A percentile compares a stretch with the other conserved stretches of the same genome.
Evolutionary conservation across 2,888 invertebrate genomes (phyloP).

Genomic region (Trachelus troglodyta): DNA sequence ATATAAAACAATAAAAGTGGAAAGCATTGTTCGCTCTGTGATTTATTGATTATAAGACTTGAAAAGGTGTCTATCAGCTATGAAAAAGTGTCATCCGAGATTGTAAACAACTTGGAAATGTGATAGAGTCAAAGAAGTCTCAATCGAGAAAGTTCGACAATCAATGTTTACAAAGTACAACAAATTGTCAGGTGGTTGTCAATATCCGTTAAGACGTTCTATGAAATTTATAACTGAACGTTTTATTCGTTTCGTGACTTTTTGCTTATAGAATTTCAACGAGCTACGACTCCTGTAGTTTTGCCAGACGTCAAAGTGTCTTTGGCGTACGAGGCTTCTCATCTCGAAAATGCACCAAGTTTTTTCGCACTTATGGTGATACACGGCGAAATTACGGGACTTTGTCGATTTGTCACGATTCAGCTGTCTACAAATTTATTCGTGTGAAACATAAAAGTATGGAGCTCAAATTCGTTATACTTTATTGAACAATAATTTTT

Average conservation of each 20-base stretch:
- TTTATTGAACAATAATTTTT: constrained; percentile 35
- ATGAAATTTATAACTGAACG: neutral
- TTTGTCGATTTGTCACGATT: constrained; percentile 53
- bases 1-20: too few relatives aligned
- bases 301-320: constrained; percentile 24
- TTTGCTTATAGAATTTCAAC: constrained; percentile 49
- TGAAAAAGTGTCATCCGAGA: too few relatives aligned
- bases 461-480: constrained; percentile 46
- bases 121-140: too few relatives aligned
- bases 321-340: constrained; percentile 39
- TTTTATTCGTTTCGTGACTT: constrained; percentile 10
- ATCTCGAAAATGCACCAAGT: constrained; percentile 48
- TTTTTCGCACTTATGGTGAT: constrained; percentile 46
- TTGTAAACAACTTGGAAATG: too few relatives aligned
- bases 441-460: constrained; percentile 45
- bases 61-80: too few relatives aligned
- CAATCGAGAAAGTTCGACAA: too few relatives aligned
- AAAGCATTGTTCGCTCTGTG: too few relatives aligned
- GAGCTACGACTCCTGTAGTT: constrained; percentile 15
- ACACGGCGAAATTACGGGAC: constrained; percentile 52
- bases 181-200: too few relatives aligned
- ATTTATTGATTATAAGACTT: too few relatives aligned
- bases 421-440: constrained; percentile 49
- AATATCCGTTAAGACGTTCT: too few relatives aligned
- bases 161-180: too few relatives aligned